phyloP scores from a whole-genome alignment of 2,888 invertebrate species.

The Lampropteryx suffumata region DNA sequence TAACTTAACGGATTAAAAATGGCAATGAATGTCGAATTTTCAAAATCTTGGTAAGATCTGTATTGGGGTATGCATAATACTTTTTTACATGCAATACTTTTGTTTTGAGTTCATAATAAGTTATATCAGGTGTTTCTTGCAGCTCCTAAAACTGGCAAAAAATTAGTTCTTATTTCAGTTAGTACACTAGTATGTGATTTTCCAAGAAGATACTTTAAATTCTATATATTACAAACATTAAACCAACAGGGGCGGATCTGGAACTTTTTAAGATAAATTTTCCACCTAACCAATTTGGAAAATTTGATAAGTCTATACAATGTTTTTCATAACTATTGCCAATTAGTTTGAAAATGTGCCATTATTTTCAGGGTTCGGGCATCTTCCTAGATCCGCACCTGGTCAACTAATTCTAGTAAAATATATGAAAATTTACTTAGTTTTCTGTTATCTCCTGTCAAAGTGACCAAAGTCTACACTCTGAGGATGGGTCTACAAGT shows the following conservation, averaged over 20 bases:
- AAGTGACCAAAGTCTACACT: conserved; percentile 24
- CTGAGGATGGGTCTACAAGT: conserved; percentile 14
- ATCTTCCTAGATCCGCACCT: conserved; percentile 26
- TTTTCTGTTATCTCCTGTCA: conserved; percentile 20
- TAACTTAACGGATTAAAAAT: no score
- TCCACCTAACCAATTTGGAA: conserved; percentile 12
- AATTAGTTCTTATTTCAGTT: no score
- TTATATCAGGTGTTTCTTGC: no score
- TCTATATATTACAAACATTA: conserved; percentile 2
- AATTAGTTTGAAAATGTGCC: conserved; percentile 11
- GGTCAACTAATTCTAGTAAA: conserved; percentile 5
- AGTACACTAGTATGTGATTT: no score
- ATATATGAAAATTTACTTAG: conserved; percentile 26
- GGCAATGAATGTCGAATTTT: no score
- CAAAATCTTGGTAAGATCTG: no score
- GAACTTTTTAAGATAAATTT: conserved; percentile 1
- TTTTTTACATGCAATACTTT: no score
- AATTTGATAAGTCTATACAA: not conserved
- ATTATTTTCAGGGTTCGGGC: conserved; percentile 2
- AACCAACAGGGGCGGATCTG: conserved; percentile 25
- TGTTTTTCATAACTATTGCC: not conserved
- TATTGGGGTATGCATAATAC: no score
- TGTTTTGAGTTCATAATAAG: no score
- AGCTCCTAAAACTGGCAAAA: no score
- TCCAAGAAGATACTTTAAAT: not conserved